Evolutionary conservation across 2,797 vertebrate species (phyloP).

Genomic region (Microctenopoma steveboyesi): DNA sequence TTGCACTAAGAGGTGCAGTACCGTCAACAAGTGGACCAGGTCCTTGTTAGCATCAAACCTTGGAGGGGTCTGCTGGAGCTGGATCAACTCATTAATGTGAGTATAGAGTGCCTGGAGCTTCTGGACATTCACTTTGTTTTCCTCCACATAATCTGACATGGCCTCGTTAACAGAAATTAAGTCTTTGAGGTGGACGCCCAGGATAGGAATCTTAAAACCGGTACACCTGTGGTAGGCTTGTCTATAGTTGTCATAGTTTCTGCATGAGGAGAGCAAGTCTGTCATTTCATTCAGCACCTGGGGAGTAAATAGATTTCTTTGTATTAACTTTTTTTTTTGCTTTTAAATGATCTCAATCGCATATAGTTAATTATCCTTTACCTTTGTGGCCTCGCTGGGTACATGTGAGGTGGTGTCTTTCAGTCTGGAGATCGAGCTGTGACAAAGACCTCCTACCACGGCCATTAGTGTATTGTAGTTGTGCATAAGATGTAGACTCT

Average conservation of each 20-base stretch:
- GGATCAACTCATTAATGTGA: conserved; percentile 93
- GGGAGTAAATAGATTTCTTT: conserved; percentile 22
- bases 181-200: conserved; percentile 96
- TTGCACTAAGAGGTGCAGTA: conserved; percentile 54
- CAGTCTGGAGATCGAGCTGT: conserved; percentile 96
- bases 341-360: not conserved
- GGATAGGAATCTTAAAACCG: conserved; percentile 94
- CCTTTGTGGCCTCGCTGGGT: conserved; percentile 92
- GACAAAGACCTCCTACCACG: conserved; percentile 94
- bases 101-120: conserved; percentile 93
- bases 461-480: conserved; percentile 99
- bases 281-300: conserved; percentile 97
- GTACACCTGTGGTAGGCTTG: conserved; percentile 88
- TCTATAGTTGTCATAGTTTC: conserved; percentile 95
- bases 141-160: conserved; percentile 92
- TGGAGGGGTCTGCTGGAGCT: conserved; percentile 91
- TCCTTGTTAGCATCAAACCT: conserved; percentile 95
- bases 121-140: conserved; percentile 92
- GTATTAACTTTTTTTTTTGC: not conserved
- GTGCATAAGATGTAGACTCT: conserved; percentile 93
- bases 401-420: conserved; percentile 95
- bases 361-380: conserved; percentile 54
- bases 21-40: conserved; percentile 94
- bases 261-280: conserved; percentile 92
- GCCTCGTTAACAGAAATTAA: conserved; percentile 94